Conservation (phyloP, 2,888 invertebrate species). For the Drosophila niveifrons region DNA sequence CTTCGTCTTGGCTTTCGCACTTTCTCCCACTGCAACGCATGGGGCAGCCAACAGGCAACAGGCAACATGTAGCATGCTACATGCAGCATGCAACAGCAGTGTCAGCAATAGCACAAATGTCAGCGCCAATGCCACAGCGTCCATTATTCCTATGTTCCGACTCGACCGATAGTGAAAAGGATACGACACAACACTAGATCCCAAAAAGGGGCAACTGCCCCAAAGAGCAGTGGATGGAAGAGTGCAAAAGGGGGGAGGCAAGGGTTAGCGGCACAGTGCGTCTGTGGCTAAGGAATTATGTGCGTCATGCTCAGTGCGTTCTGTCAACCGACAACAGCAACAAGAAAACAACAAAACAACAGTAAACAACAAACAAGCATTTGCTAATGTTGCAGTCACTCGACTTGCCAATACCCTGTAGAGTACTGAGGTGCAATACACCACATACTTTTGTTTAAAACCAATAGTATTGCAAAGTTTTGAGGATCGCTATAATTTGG, state of each 20-base stretch:
- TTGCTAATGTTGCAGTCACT: not conserved
- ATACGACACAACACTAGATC: slow-evolving; percentile 4
- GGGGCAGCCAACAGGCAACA: slow-evolving; percentile 15
- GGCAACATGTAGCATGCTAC: slow-evolving; percentile 27
- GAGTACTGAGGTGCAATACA: too few relatives aligned
- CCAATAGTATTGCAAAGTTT: too few relatives aligned
- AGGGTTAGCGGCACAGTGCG: slow-evolving; percentile 28
- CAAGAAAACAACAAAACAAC: slow-evolving; percentile 20
- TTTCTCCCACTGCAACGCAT: slow-evolving; percentile 45
- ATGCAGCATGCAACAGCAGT: slow-evolving; percentile 43
- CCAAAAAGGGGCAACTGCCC: not conserved
- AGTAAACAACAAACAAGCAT: slow-evolving; percentile 32
- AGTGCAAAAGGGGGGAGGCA: not conserved
- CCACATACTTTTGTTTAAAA: too few relatives aligned
- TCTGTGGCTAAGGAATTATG: slow-evolving; percentile 76
- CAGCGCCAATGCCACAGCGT: slow-evolving; percentile 58
- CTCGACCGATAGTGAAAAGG: not conserved
- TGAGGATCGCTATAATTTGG: too few relatives aligned
- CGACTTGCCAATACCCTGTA: slow-evolving; percentile 11
- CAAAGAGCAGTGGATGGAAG: not conserved
- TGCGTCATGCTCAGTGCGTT: slow-evolving; percentile 75
- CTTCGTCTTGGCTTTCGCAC: slow-evolving; percentile 30
- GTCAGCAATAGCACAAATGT: slow-evolving; percentile 66
- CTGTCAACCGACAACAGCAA: slow-evolving; percentile 67
- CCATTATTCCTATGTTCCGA: slow-evolving; percentile 48